phyloP scores from a whole-genome alignment of 2,113 vertebrate genomes.

The Nycticebus coucang region DNA sequence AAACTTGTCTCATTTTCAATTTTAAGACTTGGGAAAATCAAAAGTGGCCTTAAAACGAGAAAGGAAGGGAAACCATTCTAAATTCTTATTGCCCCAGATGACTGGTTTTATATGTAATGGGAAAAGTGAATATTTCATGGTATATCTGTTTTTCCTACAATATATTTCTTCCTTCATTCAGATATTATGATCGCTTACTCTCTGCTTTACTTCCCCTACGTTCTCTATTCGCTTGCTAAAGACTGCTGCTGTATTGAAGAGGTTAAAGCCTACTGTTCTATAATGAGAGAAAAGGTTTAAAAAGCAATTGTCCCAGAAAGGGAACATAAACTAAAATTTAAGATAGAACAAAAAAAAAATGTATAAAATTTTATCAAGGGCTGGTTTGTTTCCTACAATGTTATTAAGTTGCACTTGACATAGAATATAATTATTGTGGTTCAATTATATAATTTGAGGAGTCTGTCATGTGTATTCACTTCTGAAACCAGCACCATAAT shows the following conservation, averaged over 20 bases:
- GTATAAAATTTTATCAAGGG: slow-evolving; percentile 11
- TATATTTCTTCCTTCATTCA: background rate
- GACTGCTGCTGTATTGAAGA: background rate
- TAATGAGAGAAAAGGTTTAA: background rate
- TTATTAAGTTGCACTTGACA: background rate
- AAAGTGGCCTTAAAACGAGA: background rate
- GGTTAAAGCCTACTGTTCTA: background rate
- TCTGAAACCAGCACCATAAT: background rate
- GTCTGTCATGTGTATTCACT: background rate
- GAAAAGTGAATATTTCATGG: background rate
- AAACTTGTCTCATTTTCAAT: background rate
- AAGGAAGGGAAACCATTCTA: background rate
- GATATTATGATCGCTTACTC: background rate
- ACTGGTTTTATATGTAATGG: background rate
- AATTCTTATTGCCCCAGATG: background rate
- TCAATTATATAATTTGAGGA: background rate
- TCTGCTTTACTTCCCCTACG: background rate
- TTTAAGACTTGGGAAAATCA: slow-evolving; percentile 1
- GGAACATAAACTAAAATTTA: background rate
- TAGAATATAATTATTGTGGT: background rate
- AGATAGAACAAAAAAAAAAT: background rate
- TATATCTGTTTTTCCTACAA: background rate
- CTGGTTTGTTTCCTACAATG: background rate
- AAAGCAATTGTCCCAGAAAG: background rate
- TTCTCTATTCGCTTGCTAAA: background rate